Percentiles rank a stretch among this genome's conserved stretches.
These are phyloP conservation scores for Euura saliciscinereae DNA, from an alignment of 1,140 invertebrate genomes.

Conservation along the genomic window DNA sequence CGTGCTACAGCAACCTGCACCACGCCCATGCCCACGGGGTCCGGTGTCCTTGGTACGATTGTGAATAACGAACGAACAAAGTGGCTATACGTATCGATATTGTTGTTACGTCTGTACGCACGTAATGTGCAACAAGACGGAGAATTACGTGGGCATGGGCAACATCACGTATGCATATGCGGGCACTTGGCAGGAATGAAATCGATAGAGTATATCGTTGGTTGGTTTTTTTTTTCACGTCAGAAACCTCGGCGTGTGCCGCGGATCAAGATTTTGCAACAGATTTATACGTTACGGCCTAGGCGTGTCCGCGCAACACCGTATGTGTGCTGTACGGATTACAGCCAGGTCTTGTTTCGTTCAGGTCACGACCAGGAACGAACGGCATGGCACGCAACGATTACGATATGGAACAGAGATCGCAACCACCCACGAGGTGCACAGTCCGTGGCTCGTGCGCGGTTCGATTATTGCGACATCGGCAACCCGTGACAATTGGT, in stretches of 20 bases:
- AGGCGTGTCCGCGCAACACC: neutral
- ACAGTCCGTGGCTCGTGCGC: neutral
- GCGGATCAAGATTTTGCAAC: conserved; percentile 1
- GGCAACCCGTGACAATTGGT: neutral
- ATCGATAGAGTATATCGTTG: neutral
- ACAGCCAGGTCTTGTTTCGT: neutral
- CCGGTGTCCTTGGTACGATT: conserved; percentile 14
- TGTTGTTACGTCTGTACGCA: neutral
- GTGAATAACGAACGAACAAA: neutral
- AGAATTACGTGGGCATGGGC: too few species aligned
- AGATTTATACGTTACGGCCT: neutral
- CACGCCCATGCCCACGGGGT: conserved; percentile 22
- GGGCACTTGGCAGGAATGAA: neutral
- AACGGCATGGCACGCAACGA: neutral
- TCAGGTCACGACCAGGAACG: neutral
- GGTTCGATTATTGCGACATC: neutral
- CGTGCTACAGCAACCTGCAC: conserved; percentile 5
- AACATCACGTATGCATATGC: neutral
- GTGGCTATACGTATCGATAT: neutral
- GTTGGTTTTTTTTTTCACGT: neutral
- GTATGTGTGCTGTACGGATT: neutral
- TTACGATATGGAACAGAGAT: neutral
- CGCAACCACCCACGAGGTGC: neutral
- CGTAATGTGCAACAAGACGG: too few species aligned
- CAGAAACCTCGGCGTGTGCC: neutral